Percentiles rank a stretch among this genome's conserved stretches.
phyloP scores from a whole-genome alignment of 2,113 vertebrate genomes.

The Grallaria varia region DNA sequence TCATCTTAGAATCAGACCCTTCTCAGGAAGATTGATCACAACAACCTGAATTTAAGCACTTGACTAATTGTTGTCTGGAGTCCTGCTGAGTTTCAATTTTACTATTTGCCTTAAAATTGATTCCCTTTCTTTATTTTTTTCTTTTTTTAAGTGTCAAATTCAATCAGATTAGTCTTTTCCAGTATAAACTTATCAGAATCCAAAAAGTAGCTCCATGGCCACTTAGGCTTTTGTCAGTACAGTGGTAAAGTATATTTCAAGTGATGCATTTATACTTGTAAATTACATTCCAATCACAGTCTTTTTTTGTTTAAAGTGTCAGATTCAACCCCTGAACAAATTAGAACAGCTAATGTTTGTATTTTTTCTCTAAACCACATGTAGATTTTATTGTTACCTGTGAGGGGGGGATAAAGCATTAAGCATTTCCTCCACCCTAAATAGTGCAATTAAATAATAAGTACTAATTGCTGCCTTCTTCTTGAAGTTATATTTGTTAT shows the following conservation, averaged over 20 bases:
- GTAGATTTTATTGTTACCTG: neutral
- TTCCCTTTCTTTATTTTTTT: neutral
- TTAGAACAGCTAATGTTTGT: neutral
- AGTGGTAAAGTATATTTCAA: neutral
- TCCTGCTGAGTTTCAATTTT: slow-evolving; percentile 10
- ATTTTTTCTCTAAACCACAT: neutral
- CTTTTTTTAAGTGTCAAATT: neutral
- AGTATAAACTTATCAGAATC: neutral
- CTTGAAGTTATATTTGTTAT: neutral
- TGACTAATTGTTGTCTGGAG: neutral
- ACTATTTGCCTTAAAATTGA: neutral
- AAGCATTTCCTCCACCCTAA: neutral
- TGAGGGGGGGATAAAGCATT: neutral
- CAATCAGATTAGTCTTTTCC: neutral
- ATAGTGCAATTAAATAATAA: neutral
- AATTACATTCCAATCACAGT: neutral
- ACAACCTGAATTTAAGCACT: neutral
- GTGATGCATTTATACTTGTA: neutral
- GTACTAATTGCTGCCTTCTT: neutral
- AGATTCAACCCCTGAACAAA: neutral
- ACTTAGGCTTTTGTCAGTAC: neutral
- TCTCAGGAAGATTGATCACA: neutral
- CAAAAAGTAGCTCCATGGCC: neutral
- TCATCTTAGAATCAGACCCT: neutral
- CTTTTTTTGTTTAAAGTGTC: neutral